phyloP scores from a whole-genome alignment of 2,113 vertebrate genomes.

The Elephas maximus region DNA sequence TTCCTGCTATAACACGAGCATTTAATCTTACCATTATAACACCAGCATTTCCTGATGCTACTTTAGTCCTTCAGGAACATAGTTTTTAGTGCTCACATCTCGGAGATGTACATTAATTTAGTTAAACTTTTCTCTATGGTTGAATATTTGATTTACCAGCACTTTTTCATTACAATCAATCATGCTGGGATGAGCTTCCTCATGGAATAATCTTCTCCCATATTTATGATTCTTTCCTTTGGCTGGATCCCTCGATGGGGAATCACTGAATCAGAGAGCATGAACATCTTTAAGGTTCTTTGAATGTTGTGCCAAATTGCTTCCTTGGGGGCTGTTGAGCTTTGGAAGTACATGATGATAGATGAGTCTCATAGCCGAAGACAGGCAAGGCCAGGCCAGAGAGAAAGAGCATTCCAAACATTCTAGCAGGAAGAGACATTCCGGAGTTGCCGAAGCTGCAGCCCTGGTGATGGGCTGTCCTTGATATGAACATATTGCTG shows the following conservation, averaged over 20 bases:
- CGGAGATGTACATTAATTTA: constrained; percentile 68
- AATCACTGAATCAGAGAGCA: constrained; percentile 79
- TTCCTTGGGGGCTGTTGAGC: constrained; percentile 82
- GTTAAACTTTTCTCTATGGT: constrained; percentile 74
- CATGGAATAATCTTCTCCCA: constrained; percentile 58
- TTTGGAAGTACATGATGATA: constrained; percentile 84
- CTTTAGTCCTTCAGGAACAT: constrained; percentile 13
- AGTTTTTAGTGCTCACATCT: constrained; percentile 20
- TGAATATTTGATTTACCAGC: constrained; percentile 74
- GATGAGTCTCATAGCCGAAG: constrained; percentile 80
- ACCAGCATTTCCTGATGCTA: constrained; percentile 62
- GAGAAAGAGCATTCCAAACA: constrained; percentile 85
- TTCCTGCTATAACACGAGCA: constrained; percentile 43
- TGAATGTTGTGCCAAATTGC: constrained; percentile 84
- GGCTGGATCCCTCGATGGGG: constrained; percentile 68
- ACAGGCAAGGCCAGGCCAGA: constrained; percentile 79
- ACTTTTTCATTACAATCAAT: constrained; percentile 71
- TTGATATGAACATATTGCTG: constrained; percentile 70
- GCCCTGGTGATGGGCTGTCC: constrained; percentile 70
- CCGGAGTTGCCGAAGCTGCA: constrained; percentile 68
- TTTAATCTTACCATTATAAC: constrained; percentile 36
- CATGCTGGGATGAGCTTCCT: constrained; percentile 52
- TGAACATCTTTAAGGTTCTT: constrained; percentile 79
- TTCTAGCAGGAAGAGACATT: constrained; percentile 83
- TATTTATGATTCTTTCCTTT: constrained; percentile 83